These are phyloP conservation scores for Phoxinus phoxinus DNA, from an alignment of 2,113 vertebrate genomes.

Conservation along the genomic window DNA sequence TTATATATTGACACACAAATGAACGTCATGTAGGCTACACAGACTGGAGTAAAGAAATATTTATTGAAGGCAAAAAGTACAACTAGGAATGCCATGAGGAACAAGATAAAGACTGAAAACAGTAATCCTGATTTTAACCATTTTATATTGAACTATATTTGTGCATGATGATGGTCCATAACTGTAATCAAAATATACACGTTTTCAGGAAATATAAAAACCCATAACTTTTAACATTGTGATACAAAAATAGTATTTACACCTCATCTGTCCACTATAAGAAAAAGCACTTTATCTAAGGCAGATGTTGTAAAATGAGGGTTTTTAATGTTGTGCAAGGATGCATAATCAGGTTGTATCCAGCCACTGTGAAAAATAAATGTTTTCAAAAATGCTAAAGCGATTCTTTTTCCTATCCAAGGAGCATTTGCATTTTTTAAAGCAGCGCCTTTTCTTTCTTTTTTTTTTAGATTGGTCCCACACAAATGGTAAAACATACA, in stretches of 20 bases:
- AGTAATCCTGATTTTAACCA: slow-evolving; percentile 61
- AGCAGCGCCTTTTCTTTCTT: not conserved
- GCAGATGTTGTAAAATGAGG: slow-evolving; percentile 41
- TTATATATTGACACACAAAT: not conserved
- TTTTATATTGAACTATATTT: slow-evolving; percentile 63
- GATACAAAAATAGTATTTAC: slow-evolving; percentile 74
- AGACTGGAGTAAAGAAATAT: slow-evolving; percentile 54
- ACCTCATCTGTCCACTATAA: slow-evolving; percentile 48
- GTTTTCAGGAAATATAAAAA: slow-evolving; percentile 69
- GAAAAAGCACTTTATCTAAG: slow-evolving; percentile 41
- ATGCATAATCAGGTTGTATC: slow-evolving; percentile 44
- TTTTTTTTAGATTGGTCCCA: slow-evolving; percentile 32
- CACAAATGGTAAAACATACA: not conserved
- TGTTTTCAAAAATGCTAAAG: not conserved
- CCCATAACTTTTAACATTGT: slow-evolving; percentile 63
- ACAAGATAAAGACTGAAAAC: slow-evolving; percentile 32
- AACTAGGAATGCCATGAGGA: slow-evolving; percentile 49
- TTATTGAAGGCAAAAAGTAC: slow-evolving; percentile 64
- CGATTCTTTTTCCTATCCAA: not conserved
- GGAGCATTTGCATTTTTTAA: not conserved
- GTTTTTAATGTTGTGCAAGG: slow-evolving; percentile 55
- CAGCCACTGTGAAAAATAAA: slow-evolving; percentile 22
- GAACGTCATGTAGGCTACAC: not conserved
- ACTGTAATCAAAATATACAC: slow-evolving; percentile 76
- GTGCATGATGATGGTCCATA: slow-evolving; percentile 56